Evolutionary conservation across 92 coral and sea anemone genomes (phyloP), one percentile per base, ranked within the genome.

Genomic region (Zoanthus sociatus): DNA sequence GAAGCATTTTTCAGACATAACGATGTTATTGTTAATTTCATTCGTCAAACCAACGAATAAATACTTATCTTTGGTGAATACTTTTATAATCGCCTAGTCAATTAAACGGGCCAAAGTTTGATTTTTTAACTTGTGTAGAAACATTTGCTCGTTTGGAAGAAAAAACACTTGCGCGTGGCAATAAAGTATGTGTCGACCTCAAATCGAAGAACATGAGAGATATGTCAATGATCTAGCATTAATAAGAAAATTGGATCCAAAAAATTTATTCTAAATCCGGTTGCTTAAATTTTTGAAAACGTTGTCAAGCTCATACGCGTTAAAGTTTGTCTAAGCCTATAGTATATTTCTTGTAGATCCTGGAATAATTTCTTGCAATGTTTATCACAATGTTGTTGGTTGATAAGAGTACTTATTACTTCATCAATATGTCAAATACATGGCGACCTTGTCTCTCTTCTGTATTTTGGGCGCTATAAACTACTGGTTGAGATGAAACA

Each of bases 381-480:
- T 63, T 60, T 61, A 37, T 64, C 9, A 48, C 58, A 18, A 64
- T n/a, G 44, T 64, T 20, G 61, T 47, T 10, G 63, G 44, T 64
- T 79, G 84, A 79, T 60, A 79, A 63, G 84, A 51, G 17, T 45
- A 66, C 46, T 66, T 30, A 81, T 70, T 46, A 81, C 51, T 21
- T 54, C 13, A 12, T 51, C 51, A 31, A 51, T 30, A 76, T 54
- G 66, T 64, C 46, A 69, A 53, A 58, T 18, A 10, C 15, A 16
- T 70, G 56, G 33, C 72, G 72, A 81, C 45, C 63, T 44, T 31
- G 73, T 42, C 18, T 79, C 55, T 18, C 56, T 42, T 45, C 66
- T 46, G 58, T 51, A 50, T n/a, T 21, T 32, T 13, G 31, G 76
- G 61, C 20, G 76, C 44, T 5, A 9, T 47, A 9, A 5, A 7